These are phyloP conservation scores for Buphagus erythrorhynchus DNA, from an alignment of 2,797 vertebrate genomes.

Conservation along the genomic window DNA sequence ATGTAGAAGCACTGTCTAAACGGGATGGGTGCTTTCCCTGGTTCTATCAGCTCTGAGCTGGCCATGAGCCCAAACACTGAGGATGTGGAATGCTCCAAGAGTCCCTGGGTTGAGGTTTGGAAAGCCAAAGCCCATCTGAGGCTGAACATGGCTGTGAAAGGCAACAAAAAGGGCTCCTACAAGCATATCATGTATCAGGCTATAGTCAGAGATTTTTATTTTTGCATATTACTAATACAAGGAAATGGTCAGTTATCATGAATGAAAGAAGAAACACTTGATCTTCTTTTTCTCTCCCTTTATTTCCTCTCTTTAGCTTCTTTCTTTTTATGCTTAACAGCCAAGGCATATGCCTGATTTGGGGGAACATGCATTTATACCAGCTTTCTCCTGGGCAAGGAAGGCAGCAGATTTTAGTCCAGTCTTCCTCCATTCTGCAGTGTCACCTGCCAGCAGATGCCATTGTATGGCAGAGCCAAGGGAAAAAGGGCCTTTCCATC, in stretches of 20 bases:
- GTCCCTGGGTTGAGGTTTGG: neutral
- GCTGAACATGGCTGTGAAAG: neutral
- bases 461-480: accelerated
- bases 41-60: neutral
- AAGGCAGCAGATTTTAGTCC: neutral
- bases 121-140: neutral
- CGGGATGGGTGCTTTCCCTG: neutral
- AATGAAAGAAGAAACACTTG: neutral
- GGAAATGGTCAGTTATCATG: neutral
- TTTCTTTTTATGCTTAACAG: neutral
- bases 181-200: neutral
- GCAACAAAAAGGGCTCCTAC: neutral
- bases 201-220: neutral
- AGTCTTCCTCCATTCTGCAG: neutral
- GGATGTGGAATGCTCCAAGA: neutral
- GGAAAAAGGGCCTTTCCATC: neutral
- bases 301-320: neutral
- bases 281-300: neutral
- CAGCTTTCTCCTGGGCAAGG: neutral
- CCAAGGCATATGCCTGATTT: neutral
- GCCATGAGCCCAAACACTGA: accelerated
- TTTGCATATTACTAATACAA: neutral
- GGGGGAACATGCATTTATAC: neutral
- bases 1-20: neutral
- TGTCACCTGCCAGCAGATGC: neutral